phyloP scores from a whole-genome alignment of 2,888 invertebrate species.

The Cantharis lateralis region DNA sequence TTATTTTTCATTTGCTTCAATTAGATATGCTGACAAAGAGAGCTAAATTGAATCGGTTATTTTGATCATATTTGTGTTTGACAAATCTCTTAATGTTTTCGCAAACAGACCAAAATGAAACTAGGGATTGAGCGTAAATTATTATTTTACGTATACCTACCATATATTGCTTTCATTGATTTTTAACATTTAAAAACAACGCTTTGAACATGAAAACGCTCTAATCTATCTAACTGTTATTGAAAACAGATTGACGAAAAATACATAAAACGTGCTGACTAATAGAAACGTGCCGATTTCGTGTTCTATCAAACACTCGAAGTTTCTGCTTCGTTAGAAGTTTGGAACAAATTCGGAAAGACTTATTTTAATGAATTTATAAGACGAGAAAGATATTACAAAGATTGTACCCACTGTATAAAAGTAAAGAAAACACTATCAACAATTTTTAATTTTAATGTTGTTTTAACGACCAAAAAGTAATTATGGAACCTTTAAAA shows the following conservation, averaged over 20 bases:
- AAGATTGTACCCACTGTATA: too few relatives aligned
- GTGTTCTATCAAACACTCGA: not conserved
- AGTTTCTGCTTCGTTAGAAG: not conserved
- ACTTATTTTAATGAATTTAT: not conserved
- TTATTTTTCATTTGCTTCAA: not conserved
- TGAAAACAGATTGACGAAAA: not conserved
- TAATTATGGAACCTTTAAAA: not conserved
- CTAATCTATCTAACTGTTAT: not conserved
- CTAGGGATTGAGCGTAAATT: too few relatives aligned
- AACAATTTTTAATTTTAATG: not conserved
- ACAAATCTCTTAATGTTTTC: not conserved
- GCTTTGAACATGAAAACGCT: not conserved
- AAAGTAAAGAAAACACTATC: too few relatives aligned
- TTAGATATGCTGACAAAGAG: not conserved
- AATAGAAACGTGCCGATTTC: constrained; percentile 2
- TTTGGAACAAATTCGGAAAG: not conserved
- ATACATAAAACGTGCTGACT: constrained; percentile 2
- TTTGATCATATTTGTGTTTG: not conserved
- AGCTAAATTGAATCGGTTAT: not conserved
- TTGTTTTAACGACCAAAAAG: not conserved
- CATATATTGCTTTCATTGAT: not conserved
- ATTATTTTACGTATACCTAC: not conserved
- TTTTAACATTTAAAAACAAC: not conserved
- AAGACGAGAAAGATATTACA: not conserved
- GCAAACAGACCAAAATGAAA: not conserved